These are phyloP conservation scores for Oreotragus oreotragus DNA, from an alignment of 2,113 vertebrate genomes.

Conservation along the genomic window DNA sequence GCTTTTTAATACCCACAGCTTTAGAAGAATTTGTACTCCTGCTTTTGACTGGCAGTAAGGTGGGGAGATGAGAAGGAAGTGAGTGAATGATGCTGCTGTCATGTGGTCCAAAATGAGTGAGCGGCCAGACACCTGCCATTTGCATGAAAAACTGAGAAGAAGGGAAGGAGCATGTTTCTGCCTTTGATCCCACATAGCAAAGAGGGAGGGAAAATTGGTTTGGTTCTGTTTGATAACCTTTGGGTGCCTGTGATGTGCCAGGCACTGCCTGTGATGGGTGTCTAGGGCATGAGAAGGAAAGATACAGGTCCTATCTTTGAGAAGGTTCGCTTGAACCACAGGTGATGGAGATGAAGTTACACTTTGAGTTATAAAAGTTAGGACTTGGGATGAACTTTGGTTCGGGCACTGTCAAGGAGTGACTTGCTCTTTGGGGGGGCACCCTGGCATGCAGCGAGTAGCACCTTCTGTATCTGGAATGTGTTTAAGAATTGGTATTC, in stretches of 20 bases:
- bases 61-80: neutral
- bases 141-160: neutral
- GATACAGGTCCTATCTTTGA: neutral
- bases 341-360: neutral
- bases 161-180: neutral
- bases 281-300: neutral
- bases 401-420: neutral
- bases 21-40: neutral
- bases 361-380: neutral
- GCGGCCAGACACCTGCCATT: neutral
- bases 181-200: neutral
- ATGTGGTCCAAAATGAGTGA: neutral
- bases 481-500: slow-evolving; percentile 18
- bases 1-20: neutral
- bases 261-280: neutral
- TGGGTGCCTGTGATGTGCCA: neutral
- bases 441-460: neutral
- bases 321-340: neutral
- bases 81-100: neutral
- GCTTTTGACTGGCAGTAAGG: neutral
- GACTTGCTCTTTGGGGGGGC: neutral
- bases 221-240: neutral
- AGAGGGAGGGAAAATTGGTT: neutral
- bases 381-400: neutral
- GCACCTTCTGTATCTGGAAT: neutral